A percentile compares a stretch with the other conserved stretches of the same genome.
phyloP scores from a whole-genome alignment of 1,140 invertebrate genomes.

The Aphelenchoides avenae region DNA sequence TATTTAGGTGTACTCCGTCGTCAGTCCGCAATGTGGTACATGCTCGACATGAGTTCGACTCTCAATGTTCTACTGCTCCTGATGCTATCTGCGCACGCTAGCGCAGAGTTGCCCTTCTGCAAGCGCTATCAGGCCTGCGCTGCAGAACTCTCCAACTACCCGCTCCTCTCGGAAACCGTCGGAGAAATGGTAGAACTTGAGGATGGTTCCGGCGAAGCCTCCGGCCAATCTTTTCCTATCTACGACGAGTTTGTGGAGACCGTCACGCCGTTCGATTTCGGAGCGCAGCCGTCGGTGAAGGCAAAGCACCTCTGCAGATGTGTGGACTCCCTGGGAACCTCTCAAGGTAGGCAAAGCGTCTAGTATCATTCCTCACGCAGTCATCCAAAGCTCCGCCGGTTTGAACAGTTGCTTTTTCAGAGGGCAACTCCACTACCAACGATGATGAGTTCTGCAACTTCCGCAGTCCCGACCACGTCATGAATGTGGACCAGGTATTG shows the following conservation, averaged over 20 bases:
- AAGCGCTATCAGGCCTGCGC: slow-evolving; percentile 20
- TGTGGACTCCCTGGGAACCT: not conserved
- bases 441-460: slow-evolving; percentile 8
- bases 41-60: too few species aligned
- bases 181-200: slow-evolving; percentile 9
- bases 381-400: not conserved
- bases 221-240: slow-evolving; percentile 11
- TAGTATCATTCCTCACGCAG: too few species aligned
- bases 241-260: slow-evolving; percentile 24
- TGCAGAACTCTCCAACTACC: slow-evolving; percentile 10
- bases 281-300: slow-evolving; percentile 4
- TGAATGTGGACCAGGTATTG: too few species aligned
- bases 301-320: slow-evolving; percentile 9
- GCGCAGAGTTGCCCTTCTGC: too few species aligned
- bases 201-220: slow-evolving; percentile 4
- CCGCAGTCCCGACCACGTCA: too few species aligned
- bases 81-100: too few species aligned
- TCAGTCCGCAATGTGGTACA: too few species aligned
- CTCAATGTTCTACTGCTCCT: too few species aligned
- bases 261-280: slow-evolving; percentile 12
- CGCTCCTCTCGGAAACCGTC: not conserved
- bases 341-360: too few species aligned
- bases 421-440: not conserved
- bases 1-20: too few species aligned
- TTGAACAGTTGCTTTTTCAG: not conserved